Percentiles rank a stretch among this genome's conserved stretches.
These are phyloP conservation scores for Drosophila merina DNA, from an alignment of 2,888 invertebrate genomes.

Conservation along the genomic window DNA sequence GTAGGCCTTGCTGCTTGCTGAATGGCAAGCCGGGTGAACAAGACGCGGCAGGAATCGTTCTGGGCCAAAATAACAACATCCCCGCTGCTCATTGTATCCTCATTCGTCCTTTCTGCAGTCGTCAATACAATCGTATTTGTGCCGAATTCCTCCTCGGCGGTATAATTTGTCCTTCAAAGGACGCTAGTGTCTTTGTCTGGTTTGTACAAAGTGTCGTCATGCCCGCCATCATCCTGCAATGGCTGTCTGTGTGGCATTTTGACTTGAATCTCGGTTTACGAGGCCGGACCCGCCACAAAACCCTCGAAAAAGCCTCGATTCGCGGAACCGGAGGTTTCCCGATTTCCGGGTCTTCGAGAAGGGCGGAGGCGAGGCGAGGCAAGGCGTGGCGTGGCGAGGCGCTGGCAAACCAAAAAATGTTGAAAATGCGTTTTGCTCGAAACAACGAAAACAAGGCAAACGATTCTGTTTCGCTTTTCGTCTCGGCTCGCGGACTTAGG, in stretches of 20 bases:
- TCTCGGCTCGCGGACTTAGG: conserved; percentile 69
- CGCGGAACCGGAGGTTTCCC: conserved; percentile 3
- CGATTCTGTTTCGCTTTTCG: conserved; percentile 43
- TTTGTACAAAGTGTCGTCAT: conserved; percentile 41
- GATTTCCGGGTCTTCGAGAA: background rate
- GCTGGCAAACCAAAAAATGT: conserved; percentile 69
- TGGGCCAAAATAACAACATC: conserved; percentile 25
- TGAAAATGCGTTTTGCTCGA: conserved; percentile 68
- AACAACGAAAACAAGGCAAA: conserved; percentile 74
- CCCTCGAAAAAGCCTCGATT: conserved; percentile 1
- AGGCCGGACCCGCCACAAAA: conserved; percentile 25
- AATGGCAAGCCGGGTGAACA: conserved; percentile 5
- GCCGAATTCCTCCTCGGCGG: conserved; percentile 21
- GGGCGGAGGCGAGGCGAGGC: conserved; percentile 12
- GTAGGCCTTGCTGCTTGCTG: conserved; percentile 54
- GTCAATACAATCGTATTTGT: conserved; percentile 13
- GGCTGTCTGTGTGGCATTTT: conserved; percentile 24
- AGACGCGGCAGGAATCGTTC: conserved; percentile 39
- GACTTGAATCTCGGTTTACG: conserved; percentile 31
- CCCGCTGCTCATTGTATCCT: conserved; percentile 18
- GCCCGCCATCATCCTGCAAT: conserved; percentile 21
- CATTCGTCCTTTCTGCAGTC: conserved; percentile 12
- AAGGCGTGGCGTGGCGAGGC: conserved; percentile 37
- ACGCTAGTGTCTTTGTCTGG: conserved; percentile 23
- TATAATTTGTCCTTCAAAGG: conserved; percentile 6